These are phyloP conservation scores for Calliopum simillimum DNA, from an alignment of 2,888 invertebrate genomes.

Conservation along the genomic window DNA sequence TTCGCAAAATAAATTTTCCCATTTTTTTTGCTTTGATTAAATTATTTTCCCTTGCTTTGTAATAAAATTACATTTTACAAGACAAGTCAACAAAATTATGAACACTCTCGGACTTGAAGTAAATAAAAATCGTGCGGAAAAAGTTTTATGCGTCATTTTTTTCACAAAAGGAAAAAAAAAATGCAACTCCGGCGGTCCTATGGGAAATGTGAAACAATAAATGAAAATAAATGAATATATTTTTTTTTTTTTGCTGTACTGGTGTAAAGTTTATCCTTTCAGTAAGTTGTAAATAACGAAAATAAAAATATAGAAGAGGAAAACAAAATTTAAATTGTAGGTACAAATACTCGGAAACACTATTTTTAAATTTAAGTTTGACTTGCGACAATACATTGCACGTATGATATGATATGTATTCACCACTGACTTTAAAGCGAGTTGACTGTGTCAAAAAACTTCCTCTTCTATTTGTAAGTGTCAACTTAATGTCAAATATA, in stretches of 20 bases:
- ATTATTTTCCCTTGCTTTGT: conserved; percentile 39
- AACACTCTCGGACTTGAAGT: conserved; percentile 37
- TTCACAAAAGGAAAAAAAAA: conserved; percentile 14
- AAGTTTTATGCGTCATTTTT: conserved; percentile 36
- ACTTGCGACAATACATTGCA: neutral
- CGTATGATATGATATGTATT: neutral
- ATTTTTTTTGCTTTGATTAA: conserved; percentile 34
- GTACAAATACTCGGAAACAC: neutral
- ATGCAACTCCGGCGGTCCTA: conserved; percentile 28
- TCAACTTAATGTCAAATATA: conserved; percentile 19
- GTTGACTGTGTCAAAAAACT: neutral
- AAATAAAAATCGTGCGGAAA: conserved; percentile 39
- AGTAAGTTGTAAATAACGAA: neutral
- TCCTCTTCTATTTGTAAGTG: conserved; percentile 25
- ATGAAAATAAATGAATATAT: conserved; percentile 40
- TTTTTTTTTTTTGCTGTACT: conserved; percentile 4
- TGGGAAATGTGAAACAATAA: conserved; percentile 42
- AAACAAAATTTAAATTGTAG: neutral
- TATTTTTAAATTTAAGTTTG: neutral
- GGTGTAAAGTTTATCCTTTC: conserved; percentile 27
- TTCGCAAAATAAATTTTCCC: conserved; percentile 4
- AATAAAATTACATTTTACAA: conserved; percentile 41
- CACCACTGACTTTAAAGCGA: neutral
- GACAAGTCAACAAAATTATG: conserved; percentile 43
- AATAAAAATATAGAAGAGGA: conserved; percentile 12